phyloP scores from a whole-genome alignment of 2,113 vertebrate species.

The Dasypus novemcinctus region DNA sequence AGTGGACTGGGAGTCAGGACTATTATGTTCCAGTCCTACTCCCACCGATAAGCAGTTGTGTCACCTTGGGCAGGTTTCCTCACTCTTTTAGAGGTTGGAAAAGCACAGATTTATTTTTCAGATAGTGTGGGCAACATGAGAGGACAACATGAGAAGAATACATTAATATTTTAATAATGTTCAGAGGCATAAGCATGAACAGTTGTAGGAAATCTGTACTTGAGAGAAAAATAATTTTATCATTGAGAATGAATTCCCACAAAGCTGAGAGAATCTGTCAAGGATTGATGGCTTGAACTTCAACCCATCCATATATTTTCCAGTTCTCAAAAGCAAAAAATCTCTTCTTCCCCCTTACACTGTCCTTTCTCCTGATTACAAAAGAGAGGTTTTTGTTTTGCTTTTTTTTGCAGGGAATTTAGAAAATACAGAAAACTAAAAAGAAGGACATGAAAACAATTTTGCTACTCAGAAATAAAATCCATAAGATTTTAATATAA shows the following conservation, averaged over 20 bases:
- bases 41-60: not conserved
- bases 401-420: not conserved
- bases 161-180: conserved; percentile 73
- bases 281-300: conserved; percentile 47
- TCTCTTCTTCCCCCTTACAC: not conserved
- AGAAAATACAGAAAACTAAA: conserved; percentile 1
- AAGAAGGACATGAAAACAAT: conserved; percentile 6
- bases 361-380: conserved; percentile 16
- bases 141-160: conserved; percentile 56
- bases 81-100: conserved; percentile 27
- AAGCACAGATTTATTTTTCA: conserved; percentile 51
- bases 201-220: conserved; percentile 54
- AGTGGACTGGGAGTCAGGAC: not conserved
- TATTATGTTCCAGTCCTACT: not conserved
- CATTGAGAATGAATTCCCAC: conserved; percentile 43
- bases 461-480: not conserved
- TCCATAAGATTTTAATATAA: conserved; percentile 20
- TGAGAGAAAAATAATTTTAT: conserved; percentile 61
- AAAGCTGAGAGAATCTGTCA: not conserved
- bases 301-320: conserved; percentile 4
- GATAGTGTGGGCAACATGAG: conserved; percentile 58
- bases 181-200: conserved; percentile 39
- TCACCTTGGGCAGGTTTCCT: conserved; percentile 51
- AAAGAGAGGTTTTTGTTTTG: not conserved
- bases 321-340: conserved; percentile 40